Conservation (phyloP, 2,888 invertebrate species). For the Microctonus hyperodae region DNA sequence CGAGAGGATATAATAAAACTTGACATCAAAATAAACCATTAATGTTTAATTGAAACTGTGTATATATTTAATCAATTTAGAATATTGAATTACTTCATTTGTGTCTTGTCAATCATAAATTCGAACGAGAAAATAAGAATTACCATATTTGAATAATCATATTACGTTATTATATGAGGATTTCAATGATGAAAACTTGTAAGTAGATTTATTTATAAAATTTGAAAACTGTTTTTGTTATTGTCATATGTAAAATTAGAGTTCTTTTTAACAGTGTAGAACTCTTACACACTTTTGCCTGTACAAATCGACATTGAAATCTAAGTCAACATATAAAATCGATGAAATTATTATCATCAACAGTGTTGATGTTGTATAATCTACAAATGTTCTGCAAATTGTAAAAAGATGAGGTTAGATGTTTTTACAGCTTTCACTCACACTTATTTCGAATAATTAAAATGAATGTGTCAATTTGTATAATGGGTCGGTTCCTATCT, state of each 20-base stretch:
- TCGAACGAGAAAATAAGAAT: too few relatives aligned
- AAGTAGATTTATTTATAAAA: background rate
- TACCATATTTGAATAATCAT: too few relatives aligned
- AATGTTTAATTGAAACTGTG: too few relatives aligned
- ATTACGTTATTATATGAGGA: too few relatives aligned
- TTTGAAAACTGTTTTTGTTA: background rate
- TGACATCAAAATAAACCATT: too few relatives aligned
- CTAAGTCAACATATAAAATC: background rate
- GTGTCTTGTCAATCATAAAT: too few relatives aligned
- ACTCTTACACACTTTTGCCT: background rate
- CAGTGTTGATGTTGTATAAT: background rate
- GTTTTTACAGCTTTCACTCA: background rate
- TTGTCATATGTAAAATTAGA: background rate
- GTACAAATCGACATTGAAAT: background rate
- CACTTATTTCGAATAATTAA: background rate
- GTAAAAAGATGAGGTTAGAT: background rate
- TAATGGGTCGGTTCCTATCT: slow-evolving; percentile 60
- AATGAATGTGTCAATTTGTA: slow-evolving; percentile 4
- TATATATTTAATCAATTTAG: too few relatives aligned
- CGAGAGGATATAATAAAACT: too few relatives aligned
- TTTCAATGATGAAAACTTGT: too few relatives aligned
- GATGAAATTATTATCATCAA: background rate
- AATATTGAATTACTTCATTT: too few relatives aligned
- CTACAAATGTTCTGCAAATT: background rate
- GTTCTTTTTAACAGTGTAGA: background rate